Base-by-base conservation (phyloP, 2,888 invertebrate genomes). In the Serripes groenlandicus region DNA sequence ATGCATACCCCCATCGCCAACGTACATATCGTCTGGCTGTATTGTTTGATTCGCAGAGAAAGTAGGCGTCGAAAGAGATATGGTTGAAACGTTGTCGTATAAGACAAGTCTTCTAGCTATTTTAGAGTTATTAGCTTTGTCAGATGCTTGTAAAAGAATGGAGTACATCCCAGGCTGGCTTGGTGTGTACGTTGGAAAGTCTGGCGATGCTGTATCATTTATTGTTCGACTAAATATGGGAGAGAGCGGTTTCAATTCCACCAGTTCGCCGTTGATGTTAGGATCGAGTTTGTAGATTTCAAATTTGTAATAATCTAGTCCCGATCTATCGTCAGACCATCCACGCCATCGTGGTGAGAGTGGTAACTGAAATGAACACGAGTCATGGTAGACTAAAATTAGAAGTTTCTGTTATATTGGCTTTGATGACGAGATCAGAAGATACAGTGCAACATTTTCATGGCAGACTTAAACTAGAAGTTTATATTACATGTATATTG, bases 61-160 rank as follows among this genome's bases (percentile, higher is more conserved):
- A 4, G 75, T 75, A 15, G 80, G 80, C 15, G 75, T 80, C 21
- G 76, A 78, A 1, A 88, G 23, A 15, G 82, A 81, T 30, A 91
- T 81, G 0, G 18, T 4, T 0, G 90, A 88, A 7, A 15, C 23
- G 11, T 86, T 85, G 60, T 91, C 90, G 28, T 84, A 91, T 30
- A 91, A 74, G 1, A 78, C 75, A 3, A 91, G 69, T 9, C 87
- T 66, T 26, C 91, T 70, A 15, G 89, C 85, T 71, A 83, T 88
- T 42, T 73, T 72, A 23, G 88, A 86, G 72, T 91, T 90, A 66
- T 89, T 91, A 21, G 91, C 91, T 26, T 62, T 78, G 66, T 91
- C 91, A 21, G 82, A 78, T 1, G 84, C 85, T 78, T 89, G 83
- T 9, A 91, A 77, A 3, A 91, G 75, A 11, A 89, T 60, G 0